Conservation (phyloP, 1,140 invertebrate species). For the Pollicipes pollicipes region DNA sequence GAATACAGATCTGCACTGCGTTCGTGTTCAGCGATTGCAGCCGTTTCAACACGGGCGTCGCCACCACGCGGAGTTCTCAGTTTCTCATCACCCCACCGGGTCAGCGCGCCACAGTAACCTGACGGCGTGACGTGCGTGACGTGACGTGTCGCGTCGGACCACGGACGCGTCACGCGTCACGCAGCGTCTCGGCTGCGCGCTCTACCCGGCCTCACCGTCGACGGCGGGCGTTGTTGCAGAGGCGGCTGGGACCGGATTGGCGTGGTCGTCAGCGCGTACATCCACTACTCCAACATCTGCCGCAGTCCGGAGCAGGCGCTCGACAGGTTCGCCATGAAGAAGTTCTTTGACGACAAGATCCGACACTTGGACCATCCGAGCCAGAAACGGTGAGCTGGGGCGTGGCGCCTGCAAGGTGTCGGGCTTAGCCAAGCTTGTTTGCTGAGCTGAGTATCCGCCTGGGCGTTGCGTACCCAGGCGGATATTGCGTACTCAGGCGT, state of each 20-base stretch:
- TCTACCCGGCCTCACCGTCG: neutral
- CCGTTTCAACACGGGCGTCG: neutral
- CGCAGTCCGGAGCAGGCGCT: slow-evolving; percentile 70
- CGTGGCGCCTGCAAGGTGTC: too few relatives aligned
- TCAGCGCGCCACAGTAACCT: too few relatives aligned
- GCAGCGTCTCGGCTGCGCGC: slow-evolving; percentile 1
- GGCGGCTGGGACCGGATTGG: slow-evolving; percentile 58
- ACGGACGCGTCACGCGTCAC: neutral
- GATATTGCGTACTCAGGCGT: too few relatives aligned
- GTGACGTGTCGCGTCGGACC: too few relatives aligned
- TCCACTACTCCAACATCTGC: slow-evolving; percentile 85
- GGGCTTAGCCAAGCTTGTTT: too few relatives aligned
- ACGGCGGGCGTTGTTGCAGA: slow-evolving; percentile 25
- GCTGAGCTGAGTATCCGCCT: too few relatives aligned
- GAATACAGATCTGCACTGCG: too few relatives aligned
- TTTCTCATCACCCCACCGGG: too few relatives aligned
- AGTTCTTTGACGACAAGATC: slow-evolving; percentile 73
- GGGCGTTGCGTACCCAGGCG: too few relatives aligned
- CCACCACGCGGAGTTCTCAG: slow-evolving; percentile 7
- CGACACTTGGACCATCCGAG: slow-evolving; percentile 63
- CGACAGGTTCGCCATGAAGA: slow-evolving; percentile 77
- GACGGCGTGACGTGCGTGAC: too few relatives aligned
- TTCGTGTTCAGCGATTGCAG: too few relatives aligned
- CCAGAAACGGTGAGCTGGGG: slow-evolving; percentile 58
- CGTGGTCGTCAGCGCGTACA: slow-evolving; percentile 73